These are phyloP conservation scores for Dinothrombium tinctorium DNA, from an alignment of 1,140 invertebrate genomes.

Conservation along the genomic window DNA sequence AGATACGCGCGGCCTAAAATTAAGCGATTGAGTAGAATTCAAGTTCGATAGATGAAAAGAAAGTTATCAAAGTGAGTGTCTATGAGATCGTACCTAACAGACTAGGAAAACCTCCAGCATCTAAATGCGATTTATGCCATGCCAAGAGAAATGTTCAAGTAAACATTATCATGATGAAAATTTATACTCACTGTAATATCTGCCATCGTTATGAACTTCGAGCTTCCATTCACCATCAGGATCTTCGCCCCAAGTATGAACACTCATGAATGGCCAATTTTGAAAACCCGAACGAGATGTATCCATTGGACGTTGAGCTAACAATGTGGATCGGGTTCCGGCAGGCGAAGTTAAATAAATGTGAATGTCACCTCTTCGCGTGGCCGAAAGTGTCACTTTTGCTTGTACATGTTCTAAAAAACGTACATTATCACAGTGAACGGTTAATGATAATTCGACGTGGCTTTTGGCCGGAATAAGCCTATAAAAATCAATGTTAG, in stretches of 20 bases:
- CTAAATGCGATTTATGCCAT: no score
- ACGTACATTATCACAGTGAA: slow-evolving; percentile 24
- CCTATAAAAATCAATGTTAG: slow-evolving; percentile 17
- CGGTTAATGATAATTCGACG: slow-evolving; percentile 22
- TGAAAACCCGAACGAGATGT: slow-evolving; percentile 58
- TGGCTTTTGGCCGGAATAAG: slow-evolving; percentile 46
- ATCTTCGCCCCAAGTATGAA: slow-evolving; percentile 87
- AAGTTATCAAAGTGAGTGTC: not conserved
- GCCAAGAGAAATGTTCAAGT: not conserved
- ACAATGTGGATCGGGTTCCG: slow-evolving; percentile 52
- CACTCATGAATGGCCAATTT: slow-evolving; percentile 30
- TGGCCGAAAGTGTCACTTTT: slow-evolving; percentile 48
- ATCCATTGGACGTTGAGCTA: slow-evolving; percentile 64
- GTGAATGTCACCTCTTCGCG: slow-evolving; percentile 63
- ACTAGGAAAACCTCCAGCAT: not conserved
- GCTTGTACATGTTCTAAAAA: slow-evolving; percentile 62
- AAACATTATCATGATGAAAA: not conserved
- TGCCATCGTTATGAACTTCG: slow-evolving; percentile 76
- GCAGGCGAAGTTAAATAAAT: slow-evolving; percentile 69
- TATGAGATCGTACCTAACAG: slow-evolving; percentile 2
- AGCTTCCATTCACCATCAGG: slow-evolving; percentile 74
- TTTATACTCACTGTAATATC: slow-evolving; percentile 28
- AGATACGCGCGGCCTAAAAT: slow-evolving; percentile 52
- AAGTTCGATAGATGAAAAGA: not conserved
- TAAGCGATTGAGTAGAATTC: not conserved